Conservation (phyloP, 1,140 invertebrate species). For the Venturia canescens region DNA sequence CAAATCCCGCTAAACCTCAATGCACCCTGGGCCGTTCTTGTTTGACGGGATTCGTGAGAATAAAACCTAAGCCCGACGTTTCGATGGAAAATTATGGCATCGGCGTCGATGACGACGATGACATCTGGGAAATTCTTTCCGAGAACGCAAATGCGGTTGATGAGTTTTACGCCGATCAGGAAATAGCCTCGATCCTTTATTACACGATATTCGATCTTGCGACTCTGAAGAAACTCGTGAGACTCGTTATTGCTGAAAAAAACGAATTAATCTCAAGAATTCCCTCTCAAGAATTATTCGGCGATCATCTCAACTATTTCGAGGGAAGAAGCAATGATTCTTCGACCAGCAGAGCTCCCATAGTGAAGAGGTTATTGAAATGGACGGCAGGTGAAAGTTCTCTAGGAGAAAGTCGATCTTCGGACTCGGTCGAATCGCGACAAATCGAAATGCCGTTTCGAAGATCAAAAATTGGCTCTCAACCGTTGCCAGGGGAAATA, state of each 20-base stretch:
- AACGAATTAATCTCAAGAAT: constrained; percentile 70
- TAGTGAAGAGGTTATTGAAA: constrained; percentile 34
- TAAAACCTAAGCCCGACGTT: constrained; percentile 67
- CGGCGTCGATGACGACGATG: constrained; percentile 67
- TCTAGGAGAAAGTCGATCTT: neutral
- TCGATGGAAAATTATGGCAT: constrained; percentile 50
- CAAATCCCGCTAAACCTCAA: constrained; percentile 67
- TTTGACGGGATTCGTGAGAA: constrained; percentile 78
- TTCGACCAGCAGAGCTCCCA: constrained; percentile 21
- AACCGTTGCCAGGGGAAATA: constrained; percentile 73
- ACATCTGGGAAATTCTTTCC: constrained; percentile 71
- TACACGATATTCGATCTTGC: constrained; percentile 77
- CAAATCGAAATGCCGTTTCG: neutral
- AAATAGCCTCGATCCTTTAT: constrained; percentile 78
- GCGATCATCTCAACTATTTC: constrained; percentile 67
- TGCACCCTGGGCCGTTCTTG: neutral
- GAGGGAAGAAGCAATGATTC: constrained; percentile 59
- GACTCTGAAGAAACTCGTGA: constrained; percentile 77
- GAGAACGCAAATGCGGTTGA: constrained; percentile 77
- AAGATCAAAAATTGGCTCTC: neutral
- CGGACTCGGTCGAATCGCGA: constrained; percentile 10
- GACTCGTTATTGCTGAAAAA: constrained; percentile 77
- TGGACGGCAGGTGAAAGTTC: neutral
- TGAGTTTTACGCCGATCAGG: constrained; percentile 78
- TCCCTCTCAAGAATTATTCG: constrained; percentile 75